Conservation (phyloP, 2,797 vertebrate genomes). For the Thaleichthys pacificus region DNA sequence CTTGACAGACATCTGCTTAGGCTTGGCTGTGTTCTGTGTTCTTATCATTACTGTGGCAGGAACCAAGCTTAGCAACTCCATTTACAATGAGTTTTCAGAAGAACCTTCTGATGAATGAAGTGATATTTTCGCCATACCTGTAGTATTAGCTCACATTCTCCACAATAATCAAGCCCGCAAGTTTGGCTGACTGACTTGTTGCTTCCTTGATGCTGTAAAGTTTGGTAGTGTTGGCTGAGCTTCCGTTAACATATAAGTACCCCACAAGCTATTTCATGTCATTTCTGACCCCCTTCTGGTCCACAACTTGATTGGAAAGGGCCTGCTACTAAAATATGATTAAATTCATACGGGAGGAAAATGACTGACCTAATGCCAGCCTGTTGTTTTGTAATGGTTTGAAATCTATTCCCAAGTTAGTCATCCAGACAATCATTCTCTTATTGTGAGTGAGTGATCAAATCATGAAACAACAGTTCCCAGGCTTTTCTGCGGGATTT, state of each 20-base stretch:
- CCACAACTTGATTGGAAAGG: slow-evolving; percentile 50
- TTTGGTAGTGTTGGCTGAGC: slow-evolving; percentile 31
- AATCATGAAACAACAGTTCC: not conserved
- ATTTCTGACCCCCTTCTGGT: slow-evolving; percentile 20
- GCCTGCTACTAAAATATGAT: slow-evolving; percentile 45
- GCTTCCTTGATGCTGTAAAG: not conserved
- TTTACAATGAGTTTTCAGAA: not conserved
- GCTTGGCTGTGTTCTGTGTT: slow-evolving; percentile 1
- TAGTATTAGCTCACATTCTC: too few relatives aligned
- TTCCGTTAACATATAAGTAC: slow-evolving; percentile 34
- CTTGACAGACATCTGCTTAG: not conserved
- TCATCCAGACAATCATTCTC: not conserved
- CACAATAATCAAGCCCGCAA: too few relatives aligned
- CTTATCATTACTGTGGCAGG: not conserved
- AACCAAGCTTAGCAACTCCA: not conserved
- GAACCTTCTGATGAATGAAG: not conserved
- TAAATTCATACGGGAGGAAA: slow-evolving; percentile 30
- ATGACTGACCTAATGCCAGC: slow-evolving; percentile 4
- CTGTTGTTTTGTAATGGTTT: slow-evolving; percentile 25
- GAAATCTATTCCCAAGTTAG: not conserved
- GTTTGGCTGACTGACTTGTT: not conserved
- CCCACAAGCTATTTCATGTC: not conserved
- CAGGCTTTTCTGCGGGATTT: not conserved
- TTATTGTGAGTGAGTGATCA: not conserved
- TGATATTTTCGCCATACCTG: not conserved